Evolutionary conservation across 1,140 invertebrate species (phyloP).

Genomic region (Dreissena rostriformis): DNA sequence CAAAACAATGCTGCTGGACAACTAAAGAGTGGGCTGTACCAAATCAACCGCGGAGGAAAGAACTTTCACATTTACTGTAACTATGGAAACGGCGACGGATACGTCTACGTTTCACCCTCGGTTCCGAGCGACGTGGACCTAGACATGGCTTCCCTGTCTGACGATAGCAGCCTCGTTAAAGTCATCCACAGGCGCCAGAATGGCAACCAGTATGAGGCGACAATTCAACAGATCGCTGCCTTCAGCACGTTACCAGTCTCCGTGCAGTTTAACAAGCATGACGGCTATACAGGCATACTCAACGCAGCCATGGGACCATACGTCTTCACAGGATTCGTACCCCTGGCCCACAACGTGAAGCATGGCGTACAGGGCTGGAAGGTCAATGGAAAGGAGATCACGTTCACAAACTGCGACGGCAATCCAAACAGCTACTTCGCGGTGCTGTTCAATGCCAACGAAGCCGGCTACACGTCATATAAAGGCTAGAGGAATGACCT

Average conservation of each 20-base stretch:
- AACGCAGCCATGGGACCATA: slow-evolving; percentile 1
- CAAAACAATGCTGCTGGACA: background rate
- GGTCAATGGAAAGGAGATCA: background rate
- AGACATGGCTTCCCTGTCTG: slow-evolving; percentile 5
- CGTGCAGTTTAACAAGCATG: background rate
- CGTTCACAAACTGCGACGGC: slow-evolving; percentile 16
- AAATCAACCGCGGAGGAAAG: slow-evolving; percentile 1
- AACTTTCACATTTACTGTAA: slow-evolving; percentile 28
- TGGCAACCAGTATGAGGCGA: background rate
- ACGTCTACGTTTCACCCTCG: slow-evolving; percentile 17
- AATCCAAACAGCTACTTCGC: background rate
- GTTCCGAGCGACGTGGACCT: background rate
- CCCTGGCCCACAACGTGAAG: background rate
- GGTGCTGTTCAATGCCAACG: background rate
- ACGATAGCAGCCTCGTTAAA: slow-evolving; percentile 6
- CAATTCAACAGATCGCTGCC: background rate
- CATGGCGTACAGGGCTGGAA: background rate
- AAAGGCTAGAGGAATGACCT: background rate
- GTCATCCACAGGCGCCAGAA: background rate
- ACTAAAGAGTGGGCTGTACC: background rate
- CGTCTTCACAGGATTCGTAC: background rate
- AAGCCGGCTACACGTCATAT: background rate
- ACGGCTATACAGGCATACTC: background rate
- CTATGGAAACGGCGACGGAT: slow-evolving; percentile 20
- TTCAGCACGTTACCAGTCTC: background rate